Evolutionary conservation across 1,140 invertebrate genomes (phyloP), one percentile per base, ranked within the genome.

Genomic region (Habropoda laboriosa): DNA sequence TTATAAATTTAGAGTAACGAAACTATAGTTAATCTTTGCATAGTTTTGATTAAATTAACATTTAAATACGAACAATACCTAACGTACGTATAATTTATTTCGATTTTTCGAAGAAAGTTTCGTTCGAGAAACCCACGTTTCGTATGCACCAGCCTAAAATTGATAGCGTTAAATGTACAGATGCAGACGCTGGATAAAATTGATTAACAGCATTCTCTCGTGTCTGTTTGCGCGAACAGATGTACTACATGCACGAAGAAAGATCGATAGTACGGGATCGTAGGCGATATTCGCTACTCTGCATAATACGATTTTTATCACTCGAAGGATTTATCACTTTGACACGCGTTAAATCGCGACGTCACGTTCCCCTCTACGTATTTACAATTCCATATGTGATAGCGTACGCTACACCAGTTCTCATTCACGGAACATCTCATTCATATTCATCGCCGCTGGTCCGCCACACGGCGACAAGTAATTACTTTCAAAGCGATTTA

Each of bases 391-490:
- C 55, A 78, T 71, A 51, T 66, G 45, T 27, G 49, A 80, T 73
- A 68, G 35, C 45, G n/a, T 51, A 68, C 24, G 35, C n/a, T 82
- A 80, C 38, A 42, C 71, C 32, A 73, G 51, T 58, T 77, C 61
- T 81, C 79, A 84, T 84, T 85, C 83, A 81, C 67, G 24, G n/a
- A 8, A 47, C 63, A 49, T 72, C 49, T 70, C 82, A 85, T 84
- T 85, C 83, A 85, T 81, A 70, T 77, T 84, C 78, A 45, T 77
- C 6, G 53, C 45, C 18, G 49, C 18, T 30, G 45, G 16, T 61
- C 57, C 21, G 49, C 24, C 47, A 12, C 24, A 40, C 58, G 60
- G 60, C 30, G 21, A 67, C 24, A 51, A 61, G 21, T 53, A 61
- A 72, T 63, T 67, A 53, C 63, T 78, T 81, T 77, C 71, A 66